Conservation (phyloP, 2,797 vertebrate species). For the Myiotriccus ornatus region DNA sequence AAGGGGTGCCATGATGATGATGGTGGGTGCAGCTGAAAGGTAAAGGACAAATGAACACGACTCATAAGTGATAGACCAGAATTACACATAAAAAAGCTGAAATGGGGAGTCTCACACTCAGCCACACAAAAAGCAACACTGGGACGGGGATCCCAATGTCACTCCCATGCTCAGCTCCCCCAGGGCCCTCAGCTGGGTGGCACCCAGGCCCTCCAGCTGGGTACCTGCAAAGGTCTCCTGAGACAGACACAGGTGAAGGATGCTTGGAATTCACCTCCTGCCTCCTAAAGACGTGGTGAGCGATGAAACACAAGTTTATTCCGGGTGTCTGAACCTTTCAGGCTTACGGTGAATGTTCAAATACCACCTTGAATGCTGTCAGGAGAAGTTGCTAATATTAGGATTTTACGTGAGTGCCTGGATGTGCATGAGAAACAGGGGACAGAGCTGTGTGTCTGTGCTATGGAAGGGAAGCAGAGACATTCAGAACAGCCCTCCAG, state of each 20-base stretch:
- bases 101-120: neutral
- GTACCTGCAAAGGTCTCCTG: too few species aligned
- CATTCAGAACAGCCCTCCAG: neutral
- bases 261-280: neutral
- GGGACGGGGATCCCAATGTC: neutral
- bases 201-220: neutral
- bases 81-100: neutral
- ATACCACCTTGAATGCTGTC: neutral
- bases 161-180: accelerated
- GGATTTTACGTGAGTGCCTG: neutral
- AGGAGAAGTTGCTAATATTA: neutral
- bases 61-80: neutral
- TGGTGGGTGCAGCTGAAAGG: neutral
- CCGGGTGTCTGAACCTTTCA: neutral
- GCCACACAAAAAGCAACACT: neutral
- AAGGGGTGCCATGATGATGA: neutral
- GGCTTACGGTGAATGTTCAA: neutral
- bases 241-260: neutral
- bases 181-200: neutral
- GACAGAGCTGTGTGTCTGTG: neutral
- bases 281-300: neutral
- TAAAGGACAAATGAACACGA: neutral
- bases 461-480: neutral
- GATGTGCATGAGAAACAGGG: neutral
- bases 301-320: neutral